Conservation (phyloP, 2,888 invertebrate genomes). For the Lasiommata megera region DNA sequence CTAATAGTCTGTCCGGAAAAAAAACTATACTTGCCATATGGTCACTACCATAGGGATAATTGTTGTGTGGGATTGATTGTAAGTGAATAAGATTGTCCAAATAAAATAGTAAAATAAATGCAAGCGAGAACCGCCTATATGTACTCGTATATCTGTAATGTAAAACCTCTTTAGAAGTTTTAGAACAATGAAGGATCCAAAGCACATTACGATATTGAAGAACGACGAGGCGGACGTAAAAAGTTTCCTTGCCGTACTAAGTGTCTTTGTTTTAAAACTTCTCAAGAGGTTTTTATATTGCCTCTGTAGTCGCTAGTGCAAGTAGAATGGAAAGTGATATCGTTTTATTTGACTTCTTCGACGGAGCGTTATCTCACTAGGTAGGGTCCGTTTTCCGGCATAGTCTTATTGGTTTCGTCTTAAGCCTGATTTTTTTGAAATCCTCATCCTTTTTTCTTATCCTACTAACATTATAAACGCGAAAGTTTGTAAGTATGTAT, state of each 20-base stretch:
- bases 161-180: slow-evolving; percentile 17
- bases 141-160: not conserved
- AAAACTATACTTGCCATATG: too few relatives aligned
- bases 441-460: too few relatives aligned
- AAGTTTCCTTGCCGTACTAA: slow-evolving; percentile 32
- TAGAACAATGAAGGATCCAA: slow-evolving; percentile 18
- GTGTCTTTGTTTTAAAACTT: slow-evolving; percentile 30
- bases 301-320: not conserved
- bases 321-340: not conserved
- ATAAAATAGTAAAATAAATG: not conserved
- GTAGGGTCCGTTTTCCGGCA: too few relatives aligned
- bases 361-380: not conserved
- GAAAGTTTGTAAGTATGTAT: too few relatives aligned
- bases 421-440: too few relatives aligned
- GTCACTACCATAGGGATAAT: too few relatives aligned
- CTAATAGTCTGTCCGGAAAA: too few relatives aligned
- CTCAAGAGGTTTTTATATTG: slow-evolving; percentile 2
- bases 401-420: too few relatives aligned
- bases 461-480: too few relatives aligned
- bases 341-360: not conserved
- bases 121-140: not conserved
- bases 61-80: too few relatives aligned
- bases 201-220: slow-evolving; percentile 29
- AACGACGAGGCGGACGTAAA: slow-evolving; percentile 27
- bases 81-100: not conserved